Evolutionary conservation across 2,888 invertebrate species (phyloP), one percentile per base, ranked within the genome.

Genomic region (Drosophila ezoana): DNA sequence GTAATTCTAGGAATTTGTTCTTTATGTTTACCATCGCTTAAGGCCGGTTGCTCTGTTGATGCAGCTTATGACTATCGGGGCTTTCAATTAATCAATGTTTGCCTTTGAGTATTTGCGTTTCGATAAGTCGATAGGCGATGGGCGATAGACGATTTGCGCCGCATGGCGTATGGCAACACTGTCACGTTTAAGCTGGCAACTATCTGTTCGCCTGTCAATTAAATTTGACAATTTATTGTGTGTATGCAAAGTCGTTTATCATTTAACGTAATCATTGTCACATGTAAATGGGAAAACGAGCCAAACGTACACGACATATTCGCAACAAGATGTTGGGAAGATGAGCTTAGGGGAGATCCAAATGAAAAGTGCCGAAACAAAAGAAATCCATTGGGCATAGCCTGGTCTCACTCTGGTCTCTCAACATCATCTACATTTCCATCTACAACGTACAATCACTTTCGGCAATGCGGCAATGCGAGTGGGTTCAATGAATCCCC

Each of bases 401-500:
- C 41, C 61, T 23, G 38, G 4, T 41, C 11, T 16, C 35, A 0
- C 13, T 43, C 20, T 52, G 11, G 56, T 63, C 57, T 57, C 40
- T 44, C 43, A 20, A 23, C 32, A 10, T 37, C 44, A 47, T 57
- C 62, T 48, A 23, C 33, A 52, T 51, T 52, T 72, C 38, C 59
- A 72, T 72, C 48, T 66, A 48, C 57, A 58, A 49, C 64, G 57
- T 62, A 81, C 81, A 84, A 81, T 83, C 87, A 84, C 85, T 87
- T 84, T 84, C 74, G 72, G 72, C 68, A 65, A 58, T 45, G 43
- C 51, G 28, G 40, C 58, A 53, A 45, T 37, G 59, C 14, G 48
- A 54, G 76, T 52, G 70, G 66, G 81, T 83, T 87, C 82, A 80
- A 72, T 80, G 84, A 63, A 72, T 84, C 57, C 56, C 64, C 47